Conservation (phyloP, 2,888 invertebrate genomes). For the Dichetophora obliterata region DNA sequence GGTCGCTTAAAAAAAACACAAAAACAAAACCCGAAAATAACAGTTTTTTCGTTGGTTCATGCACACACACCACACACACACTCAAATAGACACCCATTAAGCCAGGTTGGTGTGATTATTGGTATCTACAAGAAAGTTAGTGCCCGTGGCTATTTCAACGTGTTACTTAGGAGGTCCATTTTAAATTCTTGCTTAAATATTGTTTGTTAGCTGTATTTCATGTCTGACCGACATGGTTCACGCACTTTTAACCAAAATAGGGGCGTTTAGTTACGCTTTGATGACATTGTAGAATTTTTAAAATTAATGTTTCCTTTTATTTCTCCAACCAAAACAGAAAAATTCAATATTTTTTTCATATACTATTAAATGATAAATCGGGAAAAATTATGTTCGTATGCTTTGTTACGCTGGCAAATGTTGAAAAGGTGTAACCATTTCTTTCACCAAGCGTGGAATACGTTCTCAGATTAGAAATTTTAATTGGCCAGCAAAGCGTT, state of each 20-base stretch:
- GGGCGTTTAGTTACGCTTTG: conserved; percentile 69
- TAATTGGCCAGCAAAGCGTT: neutral
- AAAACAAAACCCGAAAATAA: conserved; percentile 20
- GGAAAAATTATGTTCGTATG: conserved; percentile 16
- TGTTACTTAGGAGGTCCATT: conserved; percentile 59
- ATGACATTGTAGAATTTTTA: conserved; percentile 66
- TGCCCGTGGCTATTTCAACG: neutral
- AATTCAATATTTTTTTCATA: neutral
- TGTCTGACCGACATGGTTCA: conserved; percentile 60
- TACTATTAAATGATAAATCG: neutral
- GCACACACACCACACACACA: neutral
- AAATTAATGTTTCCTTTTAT: conserved; percentile 24
- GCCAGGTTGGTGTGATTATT: neutral
- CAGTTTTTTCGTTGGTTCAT: conserved; percentile 11
- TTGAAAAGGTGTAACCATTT: conserved; percentile 21
- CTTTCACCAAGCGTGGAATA: neutral
- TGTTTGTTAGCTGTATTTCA: conserved; percentile 30
- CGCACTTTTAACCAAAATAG: conserved; percentile 63
- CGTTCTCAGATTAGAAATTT: too few species aligned
- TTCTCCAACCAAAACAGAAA: neutral
- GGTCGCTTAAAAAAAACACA: neutral
- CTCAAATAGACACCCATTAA: neutral
- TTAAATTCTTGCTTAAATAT: conserved; percentile 51
- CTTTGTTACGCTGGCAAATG: conserved; percentile 18
- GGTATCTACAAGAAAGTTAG: neutral